These are phyloP conservation scores for Mythimna lalbum DNA, from an alignment of 2,888 invertebrate genomes.

Conservation along the genomic window DNA sequence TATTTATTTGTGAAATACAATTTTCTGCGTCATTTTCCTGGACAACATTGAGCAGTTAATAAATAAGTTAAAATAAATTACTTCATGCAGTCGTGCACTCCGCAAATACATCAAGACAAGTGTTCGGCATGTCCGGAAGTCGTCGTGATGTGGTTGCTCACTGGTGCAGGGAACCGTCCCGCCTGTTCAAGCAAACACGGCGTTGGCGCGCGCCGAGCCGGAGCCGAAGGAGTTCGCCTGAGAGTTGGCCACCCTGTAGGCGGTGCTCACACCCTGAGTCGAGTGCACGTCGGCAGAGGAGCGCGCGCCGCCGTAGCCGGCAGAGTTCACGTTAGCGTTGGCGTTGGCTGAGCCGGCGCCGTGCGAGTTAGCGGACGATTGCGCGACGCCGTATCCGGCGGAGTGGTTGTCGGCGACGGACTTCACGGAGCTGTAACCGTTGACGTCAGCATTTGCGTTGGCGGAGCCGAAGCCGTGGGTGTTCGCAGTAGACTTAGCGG, in stretches of 20 bases:
- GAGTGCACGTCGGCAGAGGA: constrained; percentile 75
- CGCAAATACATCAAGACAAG: constrained; percentile 88
- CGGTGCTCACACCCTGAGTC: constrained; percentile 74
- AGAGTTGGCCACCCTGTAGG: constrained; percentile 77
- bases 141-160: constrained; percentile 86
- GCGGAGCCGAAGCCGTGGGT: constrained; percentile 69
- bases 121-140: constrained; percentile 74
- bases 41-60: constrained; percentile 60
- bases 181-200: constrained; percentile 72
- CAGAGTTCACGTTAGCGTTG: constrained; percentile 72
- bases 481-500: constrained; percentile 66
- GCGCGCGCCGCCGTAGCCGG: constrained; percentile 67
- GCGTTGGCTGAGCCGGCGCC: constrained; percentile 72
- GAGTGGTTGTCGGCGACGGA: constrained; percentile 62
- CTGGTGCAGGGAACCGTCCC: constrained; percentile 31
- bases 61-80: constrained; percentile 68
- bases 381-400: constrained; percentile 58
- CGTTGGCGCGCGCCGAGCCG: constrained; percentile 80
- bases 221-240: constrained; percentile 74
- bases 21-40: constrained; percentile 28
- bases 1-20: constrained; percentile 53
- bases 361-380: constrained; percentile 72
- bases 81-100: constrained; percentile 70
- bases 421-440: constrained; percentile 70
- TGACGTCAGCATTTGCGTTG: constrained; percentile 67